Evolutionary conservation across 1,140 invertebrate species (phyloP).

Genomic region (Papilio polytes): DNA sequence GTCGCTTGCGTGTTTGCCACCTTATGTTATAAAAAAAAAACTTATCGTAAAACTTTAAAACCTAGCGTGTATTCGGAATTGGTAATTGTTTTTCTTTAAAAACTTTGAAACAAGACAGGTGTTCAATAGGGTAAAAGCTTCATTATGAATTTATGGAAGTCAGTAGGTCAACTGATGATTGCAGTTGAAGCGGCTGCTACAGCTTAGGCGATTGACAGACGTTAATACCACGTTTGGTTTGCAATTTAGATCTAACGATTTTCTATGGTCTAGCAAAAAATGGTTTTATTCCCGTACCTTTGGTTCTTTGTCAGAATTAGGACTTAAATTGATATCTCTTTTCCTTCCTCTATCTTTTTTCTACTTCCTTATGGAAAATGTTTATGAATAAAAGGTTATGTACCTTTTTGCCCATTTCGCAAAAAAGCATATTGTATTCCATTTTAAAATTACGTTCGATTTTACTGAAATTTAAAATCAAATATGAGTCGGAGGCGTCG

Average conservation of each 20-base stretch:
- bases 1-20: too few relatives aligned
- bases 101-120: neutral
- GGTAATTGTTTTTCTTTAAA: neutral
- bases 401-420: neutral
- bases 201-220: slow-evolving; percentile 15
- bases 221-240: neutral
- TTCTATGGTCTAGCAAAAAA: neutral
- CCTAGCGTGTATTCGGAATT: neutral
- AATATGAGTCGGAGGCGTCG: slow-evolving; percentile 9
- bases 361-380: too few relatives aligned
- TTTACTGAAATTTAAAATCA: slow-evolving; percentile 18
- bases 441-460: neutral
- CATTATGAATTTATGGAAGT: neutral
- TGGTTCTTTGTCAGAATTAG: too few relatives aligned
- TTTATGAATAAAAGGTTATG: too few relatives aligned
- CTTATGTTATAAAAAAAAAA: too few relatives aligned
- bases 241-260: slow-evolving; percentile 6
- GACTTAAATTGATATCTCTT: too few relatives aligned
- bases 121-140: neutral
- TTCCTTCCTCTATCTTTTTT: too few relatives aligned
- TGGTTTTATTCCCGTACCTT: too few relatives aligned
- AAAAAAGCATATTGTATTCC: neutral
- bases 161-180: slow-evolving; percentile 21
- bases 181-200: neutral
- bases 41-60: neutral